Evolutionary conservation across 2,888 invertebrate genomes (phyloP).

Genomic region (Cryptus armator): DNA sequence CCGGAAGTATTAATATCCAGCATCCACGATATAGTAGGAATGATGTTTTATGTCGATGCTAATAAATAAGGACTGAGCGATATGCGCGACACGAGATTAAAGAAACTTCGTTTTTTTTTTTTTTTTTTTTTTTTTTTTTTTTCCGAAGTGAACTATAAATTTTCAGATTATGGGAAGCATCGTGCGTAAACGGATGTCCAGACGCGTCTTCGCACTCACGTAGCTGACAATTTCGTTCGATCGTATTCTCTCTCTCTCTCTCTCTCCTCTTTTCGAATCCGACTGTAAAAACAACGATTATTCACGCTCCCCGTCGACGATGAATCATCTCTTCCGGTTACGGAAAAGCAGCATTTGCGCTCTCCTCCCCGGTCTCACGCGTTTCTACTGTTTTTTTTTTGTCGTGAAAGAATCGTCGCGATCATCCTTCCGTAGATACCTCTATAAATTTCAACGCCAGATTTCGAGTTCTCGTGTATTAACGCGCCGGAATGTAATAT

Average conservation of each 20-base stretch:
- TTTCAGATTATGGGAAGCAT: slow-evolving; percentile 1
- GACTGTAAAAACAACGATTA: slow-evolving; percentile 22
- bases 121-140: background rate
- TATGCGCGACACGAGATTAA: slow-evolving; percentile 10
- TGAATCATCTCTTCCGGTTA: slow-evolving; percentile 28
- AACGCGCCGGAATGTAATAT: no score
- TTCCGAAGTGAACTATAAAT: slow-evolving; percentile 2
- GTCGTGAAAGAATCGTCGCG: background rate
- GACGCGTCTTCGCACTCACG: slow-evolving; percentile 1
- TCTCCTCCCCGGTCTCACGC: no score
- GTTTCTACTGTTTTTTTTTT: background rate
- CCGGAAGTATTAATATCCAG: background rate
- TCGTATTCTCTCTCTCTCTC: background rate
- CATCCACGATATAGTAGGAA: background rate
- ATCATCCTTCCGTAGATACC: background rate
- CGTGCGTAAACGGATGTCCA: no score
- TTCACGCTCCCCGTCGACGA: slow-evolving; percentile 32
- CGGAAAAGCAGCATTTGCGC: background rate
- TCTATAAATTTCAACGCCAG: slow-evolving; percentile 7
- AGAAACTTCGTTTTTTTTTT: background rate
- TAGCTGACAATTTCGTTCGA: background rate
- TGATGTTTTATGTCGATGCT: background rate
- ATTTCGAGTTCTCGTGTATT: slow-evolving; percentile 2
- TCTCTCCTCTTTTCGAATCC: background rate
- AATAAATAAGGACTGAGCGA: background rate